phyloP scores from a whole-genome alignment of 2,113 vertebrate genomes.

The Apodemus speciosus region DNA sequence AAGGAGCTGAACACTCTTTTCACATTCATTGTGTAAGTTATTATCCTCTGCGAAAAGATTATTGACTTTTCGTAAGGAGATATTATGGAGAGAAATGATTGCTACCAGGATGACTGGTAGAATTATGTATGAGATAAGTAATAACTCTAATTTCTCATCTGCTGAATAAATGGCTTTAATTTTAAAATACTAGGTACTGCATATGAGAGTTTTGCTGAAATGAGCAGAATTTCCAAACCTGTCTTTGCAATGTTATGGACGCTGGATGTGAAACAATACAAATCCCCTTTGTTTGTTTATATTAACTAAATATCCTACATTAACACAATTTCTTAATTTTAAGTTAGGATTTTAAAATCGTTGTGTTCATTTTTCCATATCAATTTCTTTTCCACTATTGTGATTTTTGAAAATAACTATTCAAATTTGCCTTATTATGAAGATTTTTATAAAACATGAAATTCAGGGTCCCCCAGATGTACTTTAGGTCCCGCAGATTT shows the following conservation, averaged over 20 bases:
- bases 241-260: conserved; percentile 84
- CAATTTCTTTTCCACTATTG: neutral
- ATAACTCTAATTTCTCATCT: conserved; percentile 84
- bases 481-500: neutral
- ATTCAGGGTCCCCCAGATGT: neutral
- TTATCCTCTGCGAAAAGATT: conserved; percentile 87
- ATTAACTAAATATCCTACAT: neutral
- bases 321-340: neutral
- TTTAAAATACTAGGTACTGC: conserved; percentile 78
- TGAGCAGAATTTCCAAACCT: conserved; percentile 78
- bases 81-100: conserved; percentile 78
- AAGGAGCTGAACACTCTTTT: conserved; percentile 75
- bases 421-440: neutral
- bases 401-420: neutral
- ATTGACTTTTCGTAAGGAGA: conserved; percentile 84
- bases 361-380: neutral
- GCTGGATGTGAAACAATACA: conserved; percentile 77
- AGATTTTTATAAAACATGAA: neutral
- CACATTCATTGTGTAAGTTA: conserved; percentile 82
- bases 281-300: neutral
- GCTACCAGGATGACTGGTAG: conserved; percentile 76
- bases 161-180: conserved; percentile 85
- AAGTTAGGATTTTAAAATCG: neutral
- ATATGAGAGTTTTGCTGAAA: conserved; percentile 84
- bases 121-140: conserved; percentile 88